Conservation (phyloP, 2,797 vertebrate genomes). For the Orestias chungarensis region DNA sequence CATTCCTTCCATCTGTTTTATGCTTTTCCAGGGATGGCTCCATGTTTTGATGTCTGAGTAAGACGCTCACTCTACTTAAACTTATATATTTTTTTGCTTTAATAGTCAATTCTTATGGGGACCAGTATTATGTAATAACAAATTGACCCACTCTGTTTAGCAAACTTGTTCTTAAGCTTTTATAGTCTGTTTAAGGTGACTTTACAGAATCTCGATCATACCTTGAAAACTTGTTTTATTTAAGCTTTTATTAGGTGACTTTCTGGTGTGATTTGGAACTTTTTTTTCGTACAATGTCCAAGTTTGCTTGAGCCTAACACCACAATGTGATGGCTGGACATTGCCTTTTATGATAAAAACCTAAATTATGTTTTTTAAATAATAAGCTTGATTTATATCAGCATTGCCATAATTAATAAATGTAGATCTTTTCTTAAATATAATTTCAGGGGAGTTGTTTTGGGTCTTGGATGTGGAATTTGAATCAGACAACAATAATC, state of each 20-base stretch:
- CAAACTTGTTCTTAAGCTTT: background rate
- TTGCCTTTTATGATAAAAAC: background rate
- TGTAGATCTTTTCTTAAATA: background rate
- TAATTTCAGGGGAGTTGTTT: background rate
- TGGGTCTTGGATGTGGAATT: background rate
- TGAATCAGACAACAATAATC: background rate
- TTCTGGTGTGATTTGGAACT: background rate
- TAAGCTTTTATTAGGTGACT: background rate
- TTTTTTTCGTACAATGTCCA: background rate
- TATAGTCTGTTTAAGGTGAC: no score
- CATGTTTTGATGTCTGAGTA: slow-evolving; percentile 7
- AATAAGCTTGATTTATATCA: no score
- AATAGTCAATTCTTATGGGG: background rate
- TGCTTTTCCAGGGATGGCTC: slow-evolving; percentile 23
- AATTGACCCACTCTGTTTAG: background rate
- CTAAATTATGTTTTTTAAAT: background rate
- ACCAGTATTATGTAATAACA: background rate
- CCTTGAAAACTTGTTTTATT: background rate
- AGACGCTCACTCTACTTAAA: slow-evolving; percentile 21
- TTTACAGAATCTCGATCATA: background rate
- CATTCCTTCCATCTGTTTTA: slow-evolving; percentile 70
- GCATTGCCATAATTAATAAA: background rate
- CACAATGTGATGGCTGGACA: background rate
- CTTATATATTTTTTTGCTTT: slow-evolving; percentile 1
- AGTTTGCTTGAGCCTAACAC: background rate